Conservation (phyloP, 2,888 invertebrate genomes). For the Villa cingulata region DNA sequence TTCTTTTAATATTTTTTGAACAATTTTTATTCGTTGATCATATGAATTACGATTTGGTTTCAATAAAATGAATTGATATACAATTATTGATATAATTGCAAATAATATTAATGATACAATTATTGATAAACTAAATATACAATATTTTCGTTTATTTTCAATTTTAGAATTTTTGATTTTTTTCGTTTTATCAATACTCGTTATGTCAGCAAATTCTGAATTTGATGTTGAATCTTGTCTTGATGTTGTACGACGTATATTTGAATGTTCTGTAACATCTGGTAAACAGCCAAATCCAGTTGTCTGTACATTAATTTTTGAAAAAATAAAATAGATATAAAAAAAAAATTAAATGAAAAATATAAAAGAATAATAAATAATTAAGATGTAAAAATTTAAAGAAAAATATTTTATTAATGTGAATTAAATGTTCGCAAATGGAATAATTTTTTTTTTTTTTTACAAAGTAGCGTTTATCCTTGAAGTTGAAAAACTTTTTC, state of each 20-base stretch:
- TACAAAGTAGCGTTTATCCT: no score
- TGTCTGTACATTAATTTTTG: slow-evolving; percentile 22
- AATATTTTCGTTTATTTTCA: slow-evolving; percentile 17
- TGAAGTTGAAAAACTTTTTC: no score
- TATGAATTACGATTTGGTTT: slow-evolving; percentile 35
- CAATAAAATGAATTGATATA: slow-evolving; percentile 32
- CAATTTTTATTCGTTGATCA: slow-evolving; percentile 35
- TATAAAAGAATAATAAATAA: background rate
- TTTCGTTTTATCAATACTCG: slow-evolving; percentile 34
- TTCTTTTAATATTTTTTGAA: slow-evolving; percentile 30
- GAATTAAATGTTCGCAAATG: no score
- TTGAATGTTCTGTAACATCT: slow-evolving; percentile 36
- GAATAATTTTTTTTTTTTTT: no score
- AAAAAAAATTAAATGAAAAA: background rate
- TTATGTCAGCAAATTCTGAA: slow-evolving; percentile 33
- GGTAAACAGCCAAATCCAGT: slow-evolving; percentile 36
- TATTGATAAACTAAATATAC: slow-evolving; percentile 29
- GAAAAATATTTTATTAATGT: no score
- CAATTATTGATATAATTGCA: slow-evolving; percentile 27
- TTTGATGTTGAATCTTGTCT: slow-evolving; percentile 30
- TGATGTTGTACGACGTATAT: slow-evolving; percentile 33
- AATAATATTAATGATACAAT: slow-evolving; percentile 28
- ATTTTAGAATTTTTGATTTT: slow-evolving; percentile 10
- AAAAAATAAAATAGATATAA: background rate
- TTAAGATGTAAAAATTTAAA: background rate